Percentiles rank a stretch among this genome's conserved stretches.
Evolutionary conservation across 2,113 vertebrate species (phyloP).

Genomic region (Larimichthys polyactis): DNA sequence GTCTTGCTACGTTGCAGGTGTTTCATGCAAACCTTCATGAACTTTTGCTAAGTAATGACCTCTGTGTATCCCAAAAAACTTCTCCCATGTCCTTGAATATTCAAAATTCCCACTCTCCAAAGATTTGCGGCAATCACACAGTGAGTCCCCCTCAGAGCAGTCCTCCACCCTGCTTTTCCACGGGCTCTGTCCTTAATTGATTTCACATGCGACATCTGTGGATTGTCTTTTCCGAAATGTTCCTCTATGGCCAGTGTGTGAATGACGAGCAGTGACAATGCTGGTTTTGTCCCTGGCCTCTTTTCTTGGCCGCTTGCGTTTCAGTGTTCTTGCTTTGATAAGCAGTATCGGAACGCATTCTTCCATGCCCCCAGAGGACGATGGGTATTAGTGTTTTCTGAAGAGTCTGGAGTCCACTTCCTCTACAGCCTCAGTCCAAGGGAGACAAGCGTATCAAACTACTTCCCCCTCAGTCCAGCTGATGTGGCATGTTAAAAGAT

Average conservation of each 20-base stretch:
- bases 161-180: slow-evolving; percentile 49
- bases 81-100: slow-evolving; percentile 65
- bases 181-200: slow-evolving; percentile 75
- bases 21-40: background rate
- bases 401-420: slow-evolving; percentile 75
- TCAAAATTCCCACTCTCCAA: slow-evolving; percentile 17
- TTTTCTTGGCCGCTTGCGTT: slow-evolving; percentile 71
- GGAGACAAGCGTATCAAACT: slow-evolving; percentile 66
- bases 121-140: slow-evolving; percentile 15
- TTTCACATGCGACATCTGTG: slow-evolving; percentile 70
- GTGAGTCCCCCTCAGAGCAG: slow-evolving; percentile 16
- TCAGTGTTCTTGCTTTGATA: slow-evolving; percentile 80
- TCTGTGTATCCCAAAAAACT: slow-evolving; percentile 31
- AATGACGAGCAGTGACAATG: slow-evolving; percentile 62
- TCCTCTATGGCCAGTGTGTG: slow-evolving; percentile 50
- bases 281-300: slow-evolving; percentile 68
- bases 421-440: slow-evolving; percentile 55
- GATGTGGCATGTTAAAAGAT: slow-evolving; percentile 72
- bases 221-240: slow-evolving; percentile 55
- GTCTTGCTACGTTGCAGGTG: background rate
- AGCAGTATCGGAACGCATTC: slow-evolving; percentile 65
- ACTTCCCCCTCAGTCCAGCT: slow-evolving; percentile 61
- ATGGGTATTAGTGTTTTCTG: slow-evolving; percentile 79
- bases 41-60: slow-evolving; percentile 32
- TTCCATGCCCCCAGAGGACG: slow-evolving; percentile 62